Evolutionary conservation across 2,113 vertebrate genomes (phyloP).

Genomic region (Sander vitreus): DNA sequence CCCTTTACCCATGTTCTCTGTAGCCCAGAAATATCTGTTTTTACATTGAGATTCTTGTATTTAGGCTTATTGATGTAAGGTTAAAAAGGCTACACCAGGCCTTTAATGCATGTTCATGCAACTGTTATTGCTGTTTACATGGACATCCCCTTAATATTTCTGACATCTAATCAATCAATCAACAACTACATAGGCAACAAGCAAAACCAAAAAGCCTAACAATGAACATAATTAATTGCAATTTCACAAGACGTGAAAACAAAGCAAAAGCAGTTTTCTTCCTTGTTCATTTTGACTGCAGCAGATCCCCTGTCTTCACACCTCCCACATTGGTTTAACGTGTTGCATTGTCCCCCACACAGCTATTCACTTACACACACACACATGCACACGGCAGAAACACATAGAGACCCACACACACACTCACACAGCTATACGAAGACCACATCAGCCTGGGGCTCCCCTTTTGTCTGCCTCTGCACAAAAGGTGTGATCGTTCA

Average conservation of each 20-base stretch:
- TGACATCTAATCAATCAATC: conserved; percentile 5
- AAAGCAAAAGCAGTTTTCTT: conserved; percentile 67
- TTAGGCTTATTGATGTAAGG: background rate
- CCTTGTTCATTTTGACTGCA: conserved; percentile 78
- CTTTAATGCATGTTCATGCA: background rate
- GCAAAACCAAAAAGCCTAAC: conserved; percentile 40
- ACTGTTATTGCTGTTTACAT: background rate
- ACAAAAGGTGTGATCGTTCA: conserved; percentile 68
- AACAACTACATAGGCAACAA: conserved; percentile 27
- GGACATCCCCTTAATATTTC: conserved; percentile 2
- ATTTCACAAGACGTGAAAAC: conserved; percentile 58
- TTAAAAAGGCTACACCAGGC: background rate
- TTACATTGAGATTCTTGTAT: background rate
- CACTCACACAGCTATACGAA: conserved; percentile 38
- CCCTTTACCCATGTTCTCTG: background rate
- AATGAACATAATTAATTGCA: conserved; percentile 61
- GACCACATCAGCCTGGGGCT: conserved; percentile 70
- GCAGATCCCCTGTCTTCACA: conserved; percentile 79
- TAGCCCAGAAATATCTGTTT: background rate
- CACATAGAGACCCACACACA: conserved; percentile 24
- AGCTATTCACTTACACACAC: conserved; percentile 50
- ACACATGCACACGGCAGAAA: conserved; percentile 37
- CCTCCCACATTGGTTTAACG: conserved; percentile 78
- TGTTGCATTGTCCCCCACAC: conserved; percentile 80
- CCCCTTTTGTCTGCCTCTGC: conserved; percentile 63